Evolutionary conservation across 2,888 invertebrate species (phyloP), one percentile per base, ranked within the genome.

Genomic region (Hydrotaea cyrtoneurina): DNA sequence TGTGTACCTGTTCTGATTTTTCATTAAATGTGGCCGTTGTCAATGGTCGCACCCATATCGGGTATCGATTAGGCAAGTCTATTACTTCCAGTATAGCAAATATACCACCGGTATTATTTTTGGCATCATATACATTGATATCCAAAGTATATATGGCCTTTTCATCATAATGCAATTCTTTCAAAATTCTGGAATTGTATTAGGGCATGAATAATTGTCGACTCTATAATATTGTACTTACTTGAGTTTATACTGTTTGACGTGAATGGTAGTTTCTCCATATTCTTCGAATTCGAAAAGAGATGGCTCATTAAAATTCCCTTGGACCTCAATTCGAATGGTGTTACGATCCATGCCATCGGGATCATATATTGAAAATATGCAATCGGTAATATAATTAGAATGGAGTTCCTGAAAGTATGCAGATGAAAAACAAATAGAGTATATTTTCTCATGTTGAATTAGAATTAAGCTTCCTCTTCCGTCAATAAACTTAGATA

Each of bases 31-130:
- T 93, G 87, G 93, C 93, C 2, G 94, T 93, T 0, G 94, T 93
- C 82, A 94, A 93, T 82, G 94, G 93, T 87, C 93, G 93, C 19
- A 93, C 91, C 95, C 95, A 95, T n/a, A 93, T 92, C 5, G 95
- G 95, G 0, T 93, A 92, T n/a, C 93, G 92, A 86, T 93, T 94
- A 79, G 94, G 94, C 80, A 94, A 91, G 88, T 95, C 95, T 19
- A 92, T 91, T 0, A 95, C 94, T 92, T 94, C 92, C 0, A 95
- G 93, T 89, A 94, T 93, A 0, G 93, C 92, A 2, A 93, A 93
- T 8, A 92, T 91, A 86, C 93, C 73, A 0, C 87, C 87, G 3
- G 69, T 78, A 79, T 89, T 89, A 11, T 81, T 86, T 7, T 87
- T 87, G 90, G 93, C 92, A 89, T 95, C 95, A 88, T 87, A 89